Evolutionary conservation across 2,888 invertebrate species (phyloP).

Genomic region (Orchesellides sinensis): DNA sequence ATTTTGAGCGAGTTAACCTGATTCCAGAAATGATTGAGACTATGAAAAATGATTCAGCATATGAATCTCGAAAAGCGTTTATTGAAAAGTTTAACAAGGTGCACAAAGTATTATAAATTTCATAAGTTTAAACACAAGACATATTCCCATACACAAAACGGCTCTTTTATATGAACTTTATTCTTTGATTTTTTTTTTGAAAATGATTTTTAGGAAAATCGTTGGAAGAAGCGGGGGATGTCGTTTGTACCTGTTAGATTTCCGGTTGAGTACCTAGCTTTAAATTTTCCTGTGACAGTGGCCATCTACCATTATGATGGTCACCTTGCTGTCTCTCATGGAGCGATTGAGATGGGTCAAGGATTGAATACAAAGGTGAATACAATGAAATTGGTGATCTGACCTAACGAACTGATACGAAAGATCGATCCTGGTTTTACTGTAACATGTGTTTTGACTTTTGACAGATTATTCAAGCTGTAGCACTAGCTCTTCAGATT

Average conservation of each 20-base stretch:
- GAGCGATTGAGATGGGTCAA: constrained; percentile 78
- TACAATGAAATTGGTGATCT: too few relatives aligned
- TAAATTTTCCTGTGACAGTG: constrained; percentile 21
- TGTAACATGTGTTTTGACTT: background rate
- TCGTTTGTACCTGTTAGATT: constrained; percentile 82
- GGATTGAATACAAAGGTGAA: constrained; percentile 78
- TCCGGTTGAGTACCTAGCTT: constrained; percentile 78
- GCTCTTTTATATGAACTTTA: too few relatives aligned
- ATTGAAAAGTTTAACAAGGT: constrained; percentile 77
- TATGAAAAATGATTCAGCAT: constrained; percentile 75
- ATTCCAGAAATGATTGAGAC: constrained; percentile 75
- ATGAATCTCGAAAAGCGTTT: constrained; percentile 74
- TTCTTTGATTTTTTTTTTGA: too few relatives aligned
- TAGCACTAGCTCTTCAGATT: constrained; percentile 77
- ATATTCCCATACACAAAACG: too few relatives aligned
- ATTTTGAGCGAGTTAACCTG: constrained; percentile 52
- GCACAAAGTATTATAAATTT: too few relatives aligned
- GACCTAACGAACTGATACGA: too few relatives aligned
- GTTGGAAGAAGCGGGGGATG: constrained; percentile 87
- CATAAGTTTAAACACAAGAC: too few relatives aligned
- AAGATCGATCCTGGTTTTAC: background rate
- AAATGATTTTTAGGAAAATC: constrained; percentile 80
- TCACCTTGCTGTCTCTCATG: constrained; percentile 69
- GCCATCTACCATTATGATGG: constrained; percentile 62
- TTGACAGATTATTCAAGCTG: constrained; percentile 79